phyloP scores from a whole-genome alignment of 2,888 invertebrate species.

The Amblyjoppa fuscipennis region DNA sequence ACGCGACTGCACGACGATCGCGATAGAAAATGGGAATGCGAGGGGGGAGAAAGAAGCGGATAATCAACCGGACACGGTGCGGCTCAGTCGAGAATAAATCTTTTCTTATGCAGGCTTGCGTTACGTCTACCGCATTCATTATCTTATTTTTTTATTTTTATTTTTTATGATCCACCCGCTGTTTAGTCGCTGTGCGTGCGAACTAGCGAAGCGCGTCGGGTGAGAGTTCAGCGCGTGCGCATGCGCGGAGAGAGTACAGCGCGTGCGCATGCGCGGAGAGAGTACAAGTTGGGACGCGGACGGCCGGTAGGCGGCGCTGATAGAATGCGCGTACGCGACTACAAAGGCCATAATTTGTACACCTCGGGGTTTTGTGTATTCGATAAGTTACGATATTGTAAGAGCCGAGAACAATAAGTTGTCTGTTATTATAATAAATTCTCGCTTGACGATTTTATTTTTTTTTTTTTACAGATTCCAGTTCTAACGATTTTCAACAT shows the following conservation, averaged over 20 bases:
- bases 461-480: background rate
- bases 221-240: background rate
- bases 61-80: conserved; percentile 40
- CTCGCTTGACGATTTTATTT: too few relatives aligned
- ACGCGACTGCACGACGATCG: conserved; percentile 47
- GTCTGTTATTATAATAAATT: too few relatives aligned
- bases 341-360: too few relatives aligned
- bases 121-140: conserved; percentile 7
- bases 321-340: too few relatives aligned
- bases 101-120: conserved; percentile 9
- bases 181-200: background rate
- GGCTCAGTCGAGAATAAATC: conserved; percentile 47
- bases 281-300: too few relatives aligned
- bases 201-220: background rate
- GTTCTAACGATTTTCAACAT: conserved; percentile 15
- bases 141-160: background rate
- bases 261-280: background rate
- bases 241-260: too few relatives aligned
- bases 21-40: conserved; percentile 46
- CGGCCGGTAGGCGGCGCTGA: too few relatives aligned
- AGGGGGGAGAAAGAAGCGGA: conserved; percentile 17
- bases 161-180: background rate
- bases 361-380: too few relatives aligned
- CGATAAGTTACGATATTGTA: too few relatives aligned
- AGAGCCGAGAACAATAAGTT: too few relatives aligned